Percentiles rank a stretch among this genome's conserved stretches.
These are phyloP conservation scores for Drosophila ironensis DNA, from an alignment of 1,140 invertebrate genomes.

Conservation along the genomic window DNA sequence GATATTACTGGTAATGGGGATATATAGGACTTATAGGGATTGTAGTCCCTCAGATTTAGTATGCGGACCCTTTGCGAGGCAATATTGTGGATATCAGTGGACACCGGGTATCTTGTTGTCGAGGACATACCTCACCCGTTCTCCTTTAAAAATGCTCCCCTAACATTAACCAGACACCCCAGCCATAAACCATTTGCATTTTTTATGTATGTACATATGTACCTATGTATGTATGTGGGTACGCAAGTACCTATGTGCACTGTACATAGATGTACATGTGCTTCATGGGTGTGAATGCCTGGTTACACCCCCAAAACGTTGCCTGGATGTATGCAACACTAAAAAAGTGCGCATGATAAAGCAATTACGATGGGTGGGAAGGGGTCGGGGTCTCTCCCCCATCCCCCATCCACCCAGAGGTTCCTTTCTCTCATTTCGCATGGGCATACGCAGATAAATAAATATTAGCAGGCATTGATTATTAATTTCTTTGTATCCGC, in stretches of 20 bases:
- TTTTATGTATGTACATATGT: conserved; percentile 49
- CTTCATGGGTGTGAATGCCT: conserved; percentile 38
- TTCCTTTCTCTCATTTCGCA: conserved; percentile 4
- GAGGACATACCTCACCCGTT: conserved; percentile 23
- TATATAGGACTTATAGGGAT: too few species aligned
- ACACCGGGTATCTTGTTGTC: conserved; percentile 40
- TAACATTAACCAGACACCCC: conserved; percentile 32
- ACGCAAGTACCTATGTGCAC: conserved; percentile 20
- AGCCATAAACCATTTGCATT: conserved; percentile 71
- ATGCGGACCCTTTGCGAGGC: background rate
- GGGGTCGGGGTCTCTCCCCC: conserved; percentile 2
- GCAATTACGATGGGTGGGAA: conserved; percentile 29
- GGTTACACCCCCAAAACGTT: conserved; percentile 53
- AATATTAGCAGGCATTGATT: conserved; percentile 29
- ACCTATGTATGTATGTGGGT: conserved; percentile 10
- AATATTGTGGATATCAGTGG: conserved; percentile 1
- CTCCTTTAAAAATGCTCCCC: conserved; percentile 9
- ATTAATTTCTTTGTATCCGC: conserved; percentile 35
- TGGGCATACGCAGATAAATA: conserved; percentile 46
- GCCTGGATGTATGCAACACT: conserved; percentile 76
- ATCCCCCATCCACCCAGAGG: background rate
- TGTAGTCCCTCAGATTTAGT: too few species aligned
- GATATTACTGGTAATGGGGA: too few species aligned
- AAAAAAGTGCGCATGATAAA: conserved; percentile 67
- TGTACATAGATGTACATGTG: conserved; percentile 40